Percentiles rank a stretch among this genome's conserved stretches.
Evolutionary conservation across 2,113 vertebrate species (phyloP).

Genomic region (Sphaerodactylus townsendi): DNA sequence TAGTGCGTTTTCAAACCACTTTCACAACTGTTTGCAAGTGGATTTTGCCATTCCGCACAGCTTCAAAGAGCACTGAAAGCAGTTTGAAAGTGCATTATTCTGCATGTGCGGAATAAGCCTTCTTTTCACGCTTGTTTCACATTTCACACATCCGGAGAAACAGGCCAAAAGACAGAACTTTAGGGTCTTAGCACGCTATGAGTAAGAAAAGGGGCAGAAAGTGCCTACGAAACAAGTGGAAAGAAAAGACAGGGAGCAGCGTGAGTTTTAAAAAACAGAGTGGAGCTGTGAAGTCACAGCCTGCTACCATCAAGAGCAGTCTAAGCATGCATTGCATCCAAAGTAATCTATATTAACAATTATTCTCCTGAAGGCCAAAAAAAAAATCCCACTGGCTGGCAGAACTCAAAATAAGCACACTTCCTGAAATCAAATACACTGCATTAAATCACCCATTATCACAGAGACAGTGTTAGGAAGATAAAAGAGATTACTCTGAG

Average conservation of each 20-base stretch:
- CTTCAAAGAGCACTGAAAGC: too few relatives aligned
- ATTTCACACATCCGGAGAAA: background rate
- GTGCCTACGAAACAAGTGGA: background rate
- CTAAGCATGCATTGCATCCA: background rate
- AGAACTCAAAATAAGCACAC: background rate
- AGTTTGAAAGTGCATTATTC: too few relatives aligned
- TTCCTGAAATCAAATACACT: constrained; percentile 6
- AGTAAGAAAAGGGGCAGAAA: background rate
- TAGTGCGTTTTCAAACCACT: too few relatives aligned
- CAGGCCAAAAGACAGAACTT: background rate
- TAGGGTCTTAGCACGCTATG: background rate
- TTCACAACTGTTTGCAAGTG: too few relatives aligned
- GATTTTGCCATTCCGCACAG: too few relatives aligned
- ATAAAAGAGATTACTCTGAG: background rate
- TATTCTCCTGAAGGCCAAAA: background rate
- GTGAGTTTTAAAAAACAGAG: background rate
- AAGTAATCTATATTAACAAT: background rate
- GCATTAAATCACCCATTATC: background rate
- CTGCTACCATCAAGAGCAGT: background rate
- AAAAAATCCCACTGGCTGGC: background rate
- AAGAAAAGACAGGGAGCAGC: background rate
- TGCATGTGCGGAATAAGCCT: too few relatives aligned
- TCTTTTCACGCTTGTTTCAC: background rate
- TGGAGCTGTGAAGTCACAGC: background rate
- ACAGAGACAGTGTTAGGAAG: background rate